Conservation (phyloP, 2,113 vertebrate genomes). For the Hydrolagus affinis region DNA sequence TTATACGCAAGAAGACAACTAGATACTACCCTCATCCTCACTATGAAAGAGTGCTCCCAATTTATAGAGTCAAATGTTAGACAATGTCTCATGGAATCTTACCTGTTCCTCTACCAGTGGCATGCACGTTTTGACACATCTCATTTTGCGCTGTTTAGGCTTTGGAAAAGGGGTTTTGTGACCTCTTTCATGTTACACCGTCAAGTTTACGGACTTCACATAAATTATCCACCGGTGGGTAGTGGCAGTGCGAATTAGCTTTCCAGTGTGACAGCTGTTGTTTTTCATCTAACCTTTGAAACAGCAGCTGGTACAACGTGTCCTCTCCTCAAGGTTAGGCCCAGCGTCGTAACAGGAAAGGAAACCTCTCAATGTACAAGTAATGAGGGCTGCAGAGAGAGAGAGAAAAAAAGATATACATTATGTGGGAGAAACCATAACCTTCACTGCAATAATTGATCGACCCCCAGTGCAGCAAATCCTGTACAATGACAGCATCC, state of each 20-base stretch:
- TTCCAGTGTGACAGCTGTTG: constrained; percentile 29
- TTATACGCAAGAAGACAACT: not conserved
- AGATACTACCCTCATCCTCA: not conserved
- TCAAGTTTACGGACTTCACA: constrained; percentile 11
- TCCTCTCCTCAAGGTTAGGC: constrained; percentile 22
- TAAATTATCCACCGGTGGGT: constrained; percentile 11
- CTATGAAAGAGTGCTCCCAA: not conserved
- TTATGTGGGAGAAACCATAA: not conserved
- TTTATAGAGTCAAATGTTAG: constrained; percentile 3
- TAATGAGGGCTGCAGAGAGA: constrained; percentile 8
- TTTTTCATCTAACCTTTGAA: constrained; percentile 29
- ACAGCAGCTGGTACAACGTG: constrained; percentile 20
- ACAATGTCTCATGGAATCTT: not conserved
- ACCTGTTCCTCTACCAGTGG: not conserved
- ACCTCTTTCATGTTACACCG: constrained; percentile 24
- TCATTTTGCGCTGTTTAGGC: constrained; percentile 13
- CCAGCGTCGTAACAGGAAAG: not conserved
- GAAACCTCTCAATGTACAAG: not conserved
- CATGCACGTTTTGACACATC: not conserved
- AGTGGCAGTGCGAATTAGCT: constrained; percentile 26
- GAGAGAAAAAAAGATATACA: not conserved
- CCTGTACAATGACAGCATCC: not conserved
- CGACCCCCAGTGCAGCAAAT: not conserved
- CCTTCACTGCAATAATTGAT: constrained; percentile 2
- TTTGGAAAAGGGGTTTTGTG: constrained; percentile 3